Evolutionary conservation across 2,888 invertebrate species (phyloP).

Genomic region (Bruchidius siliquastri): DNA sequence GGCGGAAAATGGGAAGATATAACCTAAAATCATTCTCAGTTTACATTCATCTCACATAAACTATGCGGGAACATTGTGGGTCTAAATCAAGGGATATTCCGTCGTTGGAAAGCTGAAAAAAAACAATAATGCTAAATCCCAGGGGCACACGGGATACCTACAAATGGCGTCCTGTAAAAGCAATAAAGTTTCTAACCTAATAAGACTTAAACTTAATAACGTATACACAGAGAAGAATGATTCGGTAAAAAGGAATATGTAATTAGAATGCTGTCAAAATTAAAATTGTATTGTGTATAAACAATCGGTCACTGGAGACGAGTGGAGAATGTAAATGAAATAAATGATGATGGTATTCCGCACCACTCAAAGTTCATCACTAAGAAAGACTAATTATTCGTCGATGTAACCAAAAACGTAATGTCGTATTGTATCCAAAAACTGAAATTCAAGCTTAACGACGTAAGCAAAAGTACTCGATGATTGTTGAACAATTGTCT

Average conservation of each 20-base stretch:
- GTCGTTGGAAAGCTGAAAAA: conserved; percentile 38
- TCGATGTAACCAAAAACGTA: not conserved
- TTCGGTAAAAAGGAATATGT: not conserved
- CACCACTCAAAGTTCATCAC: not conserved
- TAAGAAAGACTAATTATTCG: not conserved
- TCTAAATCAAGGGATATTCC: conserved; percentile 32
- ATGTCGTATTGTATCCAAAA: too few relatives aligned
- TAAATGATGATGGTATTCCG: not conserved
- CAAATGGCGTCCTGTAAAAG: not conserved
- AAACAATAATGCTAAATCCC: conserved; percentile 15
- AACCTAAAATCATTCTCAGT: not conserved
- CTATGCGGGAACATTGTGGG: conserved; percentile 43
- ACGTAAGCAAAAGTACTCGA: not conserved
- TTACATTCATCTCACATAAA: conserved; percentile 27
- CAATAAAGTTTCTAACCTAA: not conserved
- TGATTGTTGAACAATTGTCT: not conserved
- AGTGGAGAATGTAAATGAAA: not conserved
- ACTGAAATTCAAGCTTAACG: too few relatives aligned
- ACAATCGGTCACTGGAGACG: not conserved
- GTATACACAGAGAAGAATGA: not conserved
- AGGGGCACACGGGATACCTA: not conserved
- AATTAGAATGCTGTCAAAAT: conserved; percentile 2
- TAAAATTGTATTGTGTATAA: conserved; percentile 1
- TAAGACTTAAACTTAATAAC: not conserved
- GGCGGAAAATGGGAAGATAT: not conserved